A percentile compares a stretch with the other conserved stretches of the same genome.
Evolutionary conservation across 2,797 vertebrate genomes (phyloP).

Genomic region (Gadopsis bispinosus): DNA sequence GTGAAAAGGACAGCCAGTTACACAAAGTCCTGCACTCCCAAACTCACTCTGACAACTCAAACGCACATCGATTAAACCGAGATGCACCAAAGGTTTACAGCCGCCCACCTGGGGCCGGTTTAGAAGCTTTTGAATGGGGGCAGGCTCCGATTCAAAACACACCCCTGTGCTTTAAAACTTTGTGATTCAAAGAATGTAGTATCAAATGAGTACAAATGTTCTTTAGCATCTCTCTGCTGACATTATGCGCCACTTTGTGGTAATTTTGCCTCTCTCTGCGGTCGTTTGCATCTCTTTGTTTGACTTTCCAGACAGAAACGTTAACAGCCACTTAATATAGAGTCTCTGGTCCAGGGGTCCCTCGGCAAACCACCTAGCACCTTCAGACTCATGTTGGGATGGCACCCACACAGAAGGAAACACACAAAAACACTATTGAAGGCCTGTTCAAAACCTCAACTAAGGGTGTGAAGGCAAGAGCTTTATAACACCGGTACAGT

Average conservation of each 20-base stretch:
- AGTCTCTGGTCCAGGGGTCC: neutral
- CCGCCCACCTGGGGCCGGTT: neutral
- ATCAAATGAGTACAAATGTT: no score
- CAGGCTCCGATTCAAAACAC: neutral
- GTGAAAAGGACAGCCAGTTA: constrained; percentile 4
- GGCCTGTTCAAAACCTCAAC: neutral
- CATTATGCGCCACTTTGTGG: neutral
- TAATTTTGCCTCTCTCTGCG: no score
- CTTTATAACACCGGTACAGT: neutral
- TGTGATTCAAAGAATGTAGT: no score
- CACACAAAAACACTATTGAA: neutral
- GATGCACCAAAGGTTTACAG: neutral
- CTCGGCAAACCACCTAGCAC: no score
- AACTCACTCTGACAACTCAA: neutral
- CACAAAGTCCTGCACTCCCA: constrained; percentile 10
- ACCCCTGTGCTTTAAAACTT: no score
- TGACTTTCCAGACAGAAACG: neutral
- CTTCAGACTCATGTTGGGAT: no score
- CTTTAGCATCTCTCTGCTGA: no score
- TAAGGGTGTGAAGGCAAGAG: neutral
- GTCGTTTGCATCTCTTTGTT: neutral
- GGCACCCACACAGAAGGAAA: constrained; percentile 1
- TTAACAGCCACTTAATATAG: neutral
- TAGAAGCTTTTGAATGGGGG: neutral
- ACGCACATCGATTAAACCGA: neutral